A percentile compares a stretch with the other conserved stretches of the same genome.
Evolutionary conservation across 2,797 vertebrate genomes (phyloP).

Genomic region (Melopsittacus undulatus): DNA sequence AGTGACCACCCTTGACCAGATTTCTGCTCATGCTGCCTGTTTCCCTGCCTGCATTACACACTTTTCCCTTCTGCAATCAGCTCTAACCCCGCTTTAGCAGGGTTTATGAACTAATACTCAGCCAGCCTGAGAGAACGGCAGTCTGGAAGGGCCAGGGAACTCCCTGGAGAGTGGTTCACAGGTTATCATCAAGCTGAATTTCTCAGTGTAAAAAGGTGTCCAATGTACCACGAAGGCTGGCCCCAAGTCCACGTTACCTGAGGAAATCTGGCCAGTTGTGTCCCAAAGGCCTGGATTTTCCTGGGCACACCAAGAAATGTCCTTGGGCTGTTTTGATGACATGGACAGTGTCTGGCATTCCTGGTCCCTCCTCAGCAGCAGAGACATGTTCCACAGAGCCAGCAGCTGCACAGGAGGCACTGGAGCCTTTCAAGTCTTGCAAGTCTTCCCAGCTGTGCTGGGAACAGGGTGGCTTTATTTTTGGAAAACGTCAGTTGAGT

Average conservation of each 20-base stretch:
- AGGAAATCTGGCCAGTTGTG: not conserved
- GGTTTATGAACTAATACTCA: not conserved
- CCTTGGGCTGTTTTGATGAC: not conserved
- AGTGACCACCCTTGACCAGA: constrained; percentile 65
- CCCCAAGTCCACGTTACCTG: rapidly evolving
- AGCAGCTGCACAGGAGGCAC: not conserved
- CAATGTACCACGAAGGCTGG: not conserved
- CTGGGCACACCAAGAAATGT: not conserved
- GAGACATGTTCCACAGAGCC: not conserved
- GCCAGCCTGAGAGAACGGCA: not conserved
- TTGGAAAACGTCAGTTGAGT: not conserved
- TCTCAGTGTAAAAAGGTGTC: not conserved
- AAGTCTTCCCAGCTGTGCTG: not conserved
- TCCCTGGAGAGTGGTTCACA: not conserved
- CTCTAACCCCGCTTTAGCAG: rapidly evolving
- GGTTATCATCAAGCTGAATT: not conserved
- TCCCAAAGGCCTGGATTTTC: not conserved
- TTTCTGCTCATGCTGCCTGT: constrained; percentile 28
- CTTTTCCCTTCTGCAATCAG: constrained; percentile 36
- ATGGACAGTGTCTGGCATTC: not conserved
- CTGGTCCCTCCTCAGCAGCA: not conserved
- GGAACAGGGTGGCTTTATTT: constrained; percentile 1
- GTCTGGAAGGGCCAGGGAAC: not conserved
- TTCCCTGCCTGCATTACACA: constrained; percentile 23
- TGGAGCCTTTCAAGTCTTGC: not conserved